phyloP scores from a whole-genome alignment of 2,113 vertebrate genomes.

The Noctilio leporinus region DNA sequence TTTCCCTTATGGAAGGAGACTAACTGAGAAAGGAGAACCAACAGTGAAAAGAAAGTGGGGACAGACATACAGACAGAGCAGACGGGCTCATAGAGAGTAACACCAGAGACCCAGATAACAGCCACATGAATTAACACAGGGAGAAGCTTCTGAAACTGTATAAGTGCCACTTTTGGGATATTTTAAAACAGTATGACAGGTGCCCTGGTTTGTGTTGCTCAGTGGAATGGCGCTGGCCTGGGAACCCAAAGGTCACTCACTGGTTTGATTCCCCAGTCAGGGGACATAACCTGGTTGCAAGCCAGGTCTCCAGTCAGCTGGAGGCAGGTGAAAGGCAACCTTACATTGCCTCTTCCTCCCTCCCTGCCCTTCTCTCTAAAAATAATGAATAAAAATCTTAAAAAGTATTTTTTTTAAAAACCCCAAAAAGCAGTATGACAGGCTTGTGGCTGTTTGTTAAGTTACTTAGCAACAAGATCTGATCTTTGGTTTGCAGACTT shows the following conservation, averaged over 20 bases:
- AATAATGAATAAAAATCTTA: no score
- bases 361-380: no score
- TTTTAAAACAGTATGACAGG: background rate
- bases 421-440: no score
- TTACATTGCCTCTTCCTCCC: no score
- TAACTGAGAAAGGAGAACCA: background rate
- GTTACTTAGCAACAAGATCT: background rate
- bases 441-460: background rate
- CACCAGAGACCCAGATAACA: background rate
- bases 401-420: no score
- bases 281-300: no score
- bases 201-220: no score
- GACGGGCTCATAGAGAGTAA: accelerated
- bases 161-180: background rate
- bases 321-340: no score
- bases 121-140: accelerated
- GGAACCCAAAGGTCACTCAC: no score
- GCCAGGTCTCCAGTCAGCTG: no score
- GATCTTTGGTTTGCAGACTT: background rate
- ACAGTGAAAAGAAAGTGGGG: background rate
- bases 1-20: background rate
- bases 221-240: no score
- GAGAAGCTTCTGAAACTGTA: background rate
- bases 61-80: background rate
- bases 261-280: no score